Conservation (phyloP, 2,888 invertebrate species). For the Phragmatobia fuliginosa region DNA sequence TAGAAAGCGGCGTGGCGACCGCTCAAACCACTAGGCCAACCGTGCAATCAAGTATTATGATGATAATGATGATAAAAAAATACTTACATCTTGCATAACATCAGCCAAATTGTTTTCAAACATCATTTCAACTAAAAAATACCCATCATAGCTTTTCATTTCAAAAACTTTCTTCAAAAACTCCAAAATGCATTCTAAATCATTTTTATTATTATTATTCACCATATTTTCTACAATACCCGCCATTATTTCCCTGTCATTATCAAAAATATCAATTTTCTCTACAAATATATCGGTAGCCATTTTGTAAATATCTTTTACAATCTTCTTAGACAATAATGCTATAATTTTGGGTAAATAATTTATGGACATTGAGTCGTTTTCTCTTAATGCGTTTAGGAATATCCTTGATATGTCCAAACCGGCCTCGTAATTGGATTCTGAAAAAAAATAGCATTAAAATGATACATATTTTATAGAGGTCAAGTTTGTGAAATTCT, state of each 20-base stretch:
- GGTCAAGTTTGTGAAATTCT: too few species aligned
- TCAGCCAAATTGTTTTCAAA: not conserved
- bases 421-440: slow-evolving; percentile 50
- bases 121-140: slow-evolving; percentile 5
- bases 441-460: slow-evolving; percentile 68
- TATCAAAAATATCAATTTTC: slow-evolving; percentile 61
- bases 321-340: slow-evolving; percentile 45
- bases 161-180: slow-evolving; percentile 19
- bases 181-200: slow-evolving; percentile 13
- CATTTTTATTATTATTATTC: slow-evolving; percentile 12
- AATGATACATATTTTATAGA: too few species aligned
- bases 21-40: too few species aligned
- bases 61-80: too few species aligned
- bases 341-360: slow-evolving; percentile 57
- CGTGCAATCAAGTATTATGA: too few species aligned
- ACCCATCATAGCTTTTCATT: not conserved
- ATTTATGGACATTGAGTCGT: slow-evolving; percentile 55
- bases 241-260: slow-evolving; percentile 24
- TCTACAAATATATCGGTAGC: slow-evolving; percentile 56
- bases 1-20: too few species aligned
- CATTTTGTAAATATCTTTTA: slow-evolving; percentile 51
- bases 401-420: slow-evolving; percentile 60
- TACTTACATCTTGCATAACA: slow-evolving; percentile 7
- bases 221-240: slow-evolving; percentile 36
- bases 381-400: slow-evolving; percentile 55